Evolutionary conservation across 2,888 invertebrate genomes (phyloP).

Genomic region (Nesidiocoris tenuis): DNA sequence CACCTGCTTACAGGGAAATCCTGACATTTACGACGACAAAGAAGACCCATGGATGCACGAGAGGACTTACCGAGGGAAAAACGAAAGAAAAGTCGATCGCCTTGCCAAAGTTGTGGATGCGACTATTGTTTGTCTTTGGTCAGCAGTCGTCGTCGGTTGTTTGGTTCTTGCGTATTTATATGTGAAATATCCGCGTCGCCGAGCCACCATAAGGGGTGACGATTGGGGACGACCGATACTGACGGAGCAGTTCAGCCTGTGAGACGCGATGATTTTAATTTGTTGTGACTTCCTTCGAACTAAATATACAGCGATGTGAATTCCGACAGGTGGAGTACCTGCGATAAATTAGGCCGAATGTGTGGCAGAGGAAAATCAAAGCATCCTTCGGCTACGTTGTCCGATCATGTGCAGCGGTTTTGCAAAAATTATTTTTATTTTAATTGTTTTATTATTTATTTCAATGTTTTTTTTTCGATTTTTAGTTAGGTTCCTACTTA

Average conservation of each 20-base stretch:
- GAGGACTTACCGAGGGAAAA: background rate
- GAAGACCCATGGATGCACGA: background rate
- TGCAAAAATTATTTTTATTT: no score
- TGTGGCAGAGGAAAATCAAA: no score
- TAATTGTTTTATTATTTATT: no score
- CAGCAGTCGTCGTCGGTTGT: background rate
- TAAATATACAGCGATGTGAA: no score
- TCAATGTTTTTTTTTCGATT: no score
- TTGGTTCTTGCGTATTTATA: background rate
- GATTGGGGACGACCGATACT: conserved; percentile 32
- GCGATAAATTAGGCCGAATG: no score
- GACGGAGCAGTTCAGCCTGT: conserved; percentile 11
- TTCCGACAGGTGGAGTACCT: no score
- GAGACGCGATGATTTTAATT: no score
- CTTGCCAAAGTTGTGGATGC: conserved; percentile 2
- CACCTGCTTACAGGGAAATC: background rate
- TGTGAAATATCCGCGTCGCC: conserved; percentile 1
- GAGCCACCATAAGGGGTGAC: background rate
- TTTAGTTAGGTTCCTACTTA: no score
- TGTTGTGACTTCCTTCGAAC: no score
- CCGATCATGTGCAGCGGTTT: no score
- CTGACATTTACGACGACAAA: background rate
- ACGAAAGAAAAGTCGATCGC: conserved; percentile 3
- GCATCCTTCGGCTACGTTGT: no score
- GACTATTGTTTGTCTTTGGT: conserved; percentile 15